Conservation (phyloP, 2,113 vertebrate species). For the Sander lucioperca region DNA sequence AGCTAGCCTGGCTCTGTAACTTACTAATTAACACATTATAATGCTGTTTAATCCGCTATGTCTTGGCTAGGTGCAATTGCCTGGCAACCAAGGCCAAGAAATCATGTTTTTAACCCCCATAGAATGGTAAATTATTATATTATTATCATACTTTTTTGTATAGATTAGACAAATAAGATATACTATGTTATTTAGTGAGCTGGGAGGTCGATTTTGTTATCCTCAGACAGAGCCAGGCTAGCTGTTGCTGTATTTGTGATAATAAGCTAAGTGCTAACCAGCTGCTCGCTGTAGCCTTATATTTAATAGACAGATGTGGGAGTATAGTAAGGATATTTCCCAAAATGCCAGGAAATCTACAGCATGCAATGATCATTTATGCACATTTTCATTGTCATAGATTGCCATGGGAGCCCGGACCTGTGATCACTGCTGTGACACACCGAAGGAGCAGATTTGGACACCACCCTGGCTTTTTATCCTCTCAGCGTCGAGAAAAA, state of each 20-base stretch:
- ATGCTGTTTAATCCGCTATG: not conserved
- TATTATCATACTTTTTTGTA: not conserved
- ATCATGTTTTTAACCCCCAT: too few species aligned
- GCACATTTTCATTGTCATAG: not conserved
- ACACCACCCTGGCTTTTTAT: not conserved
- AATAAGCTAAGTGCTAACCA: not conserved
- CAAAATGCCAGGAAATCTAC: not conserved
- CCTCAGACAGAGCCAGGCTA: not conserved
- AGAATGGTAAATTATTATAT: too few species aligned
- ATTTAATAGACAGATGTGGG: not conserved
- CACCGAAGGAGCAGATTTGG: not conserved
- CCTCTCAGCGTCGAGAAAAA: slow-evolving; percentile 14
- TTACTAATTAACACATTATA: not conserved
- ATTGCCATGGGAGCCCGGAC: not conserved
- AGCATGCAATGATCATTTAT: not conserved
- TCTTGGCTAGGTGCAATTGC: not conserved
- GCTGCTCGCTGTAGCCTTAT: too few species aligned
- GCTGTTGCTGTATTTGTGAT: not conserved
- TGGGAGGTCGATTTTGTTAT: not conserved
- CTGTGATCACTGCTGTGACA: not conserved
- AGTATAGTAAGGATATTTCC: not conserved
- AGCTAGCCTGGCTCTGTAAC: not conserved
- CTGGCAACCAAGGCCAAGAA: not conserved
- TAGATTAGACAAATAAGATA: not conserved
- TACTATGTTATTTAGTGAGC: not conserved